A percentile compares a stretch with the other conserved stretches of the same genome.
These are phyloP conservation scores for Archocentrus centrarchus DNA, from an alignment of 2,113 vertebrate genomes.

Conservation along the genomic window DNA sequence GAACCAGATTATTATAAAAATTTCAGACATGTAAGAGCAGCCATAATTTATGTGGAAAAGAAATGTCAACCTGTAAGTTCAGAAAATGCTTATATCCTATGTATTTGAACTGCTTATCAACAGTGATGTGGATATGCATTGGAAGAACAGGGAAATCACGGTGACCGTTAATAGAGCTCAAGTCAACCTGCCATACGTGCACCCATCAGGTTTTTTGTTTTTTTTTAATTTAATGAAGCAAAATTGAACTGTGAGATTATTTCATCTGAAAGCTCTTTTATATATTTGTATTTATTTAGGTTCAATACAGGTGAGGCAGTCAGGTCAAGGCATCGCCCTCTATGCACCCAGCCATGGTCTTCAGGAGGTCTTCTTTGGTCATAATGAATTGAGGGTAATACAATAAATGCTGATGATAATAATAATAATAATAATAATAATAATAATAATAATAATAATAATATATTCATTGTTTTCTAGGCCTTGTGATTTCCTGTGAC, in stretches of 20 bases:
- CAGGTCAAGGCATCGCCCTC: constrained; percentile 58
- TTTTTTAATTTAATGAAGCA: neutral
- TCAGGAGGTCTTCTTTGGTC: constrained; percentile 67
- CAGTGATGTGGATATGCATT: constrained; percentile 69
- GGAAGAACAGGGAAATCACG: constrained; percentile 4
- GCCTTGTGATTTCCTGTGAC: neutral
- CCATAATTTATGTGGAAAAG: neutral
- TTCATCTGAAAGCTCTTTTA: neutral
- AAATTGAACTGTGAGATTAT: constrained; percentile 37
- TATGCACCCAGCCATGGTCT: constrained; percentile 67
- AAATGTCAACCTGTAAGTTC: neutral
- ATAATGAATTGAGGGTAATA: constrained; percentile 54
- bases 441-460: neutral
- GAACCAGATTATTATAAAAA: constrained; percentile 76
- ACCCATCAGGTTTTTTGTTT: constrained; percentile 55
- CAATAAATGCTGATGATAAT: neutral
- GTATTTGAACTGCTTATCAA: constrained; percentile 17
- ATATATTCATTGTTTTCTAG: neutral
- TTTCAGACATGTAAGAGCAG: constrained; percentile 81
- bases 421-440: too few relatives aligned
- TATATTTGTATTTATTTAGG: constrained; percentile 32
- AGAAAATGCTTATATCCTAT: neutral
- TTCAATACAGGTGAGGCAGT: constrained; percentile 57
- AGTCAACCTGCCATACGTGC: constrained; percentile 61
- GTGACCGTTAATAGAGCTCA: constrained; percentile 66